A percentile compares a stretch with the other conserved stretches of the same genome.
phyloP scores from a whole-genome alignment of 2,113 vertebrate species.

The Thalassoma bifasciatum region DNA sequence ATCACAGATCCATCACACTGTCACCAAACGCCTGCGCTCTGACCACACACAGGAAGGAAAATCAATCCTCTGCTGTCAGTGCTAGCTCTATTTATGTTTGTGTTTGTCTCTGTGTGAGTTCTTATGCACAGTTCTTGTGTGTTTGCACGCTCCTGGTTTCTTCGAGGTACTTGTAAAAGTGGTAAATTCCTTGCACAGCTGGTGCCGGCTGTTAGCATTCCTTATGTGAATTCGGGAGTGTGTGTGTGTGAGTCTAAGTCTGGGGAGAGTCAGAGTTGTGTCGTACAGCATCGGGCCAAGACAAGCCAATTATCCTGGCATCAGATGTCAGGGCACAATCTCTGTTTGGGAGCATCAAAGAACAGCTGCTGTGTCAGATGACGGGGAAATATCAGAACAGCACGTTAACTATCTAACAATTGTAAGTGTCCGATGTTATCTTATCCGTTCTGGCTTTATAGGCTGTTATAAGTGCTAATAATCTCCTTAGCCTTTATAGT shows the following conservation, averaged over 20 bases:
- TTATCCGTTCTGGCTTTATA: slow-evolving; percentile 36
- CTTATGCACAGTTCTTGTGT: slow-evolving; percentile 2
- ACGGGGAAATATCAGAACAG: slow-evolving; percentile 63
- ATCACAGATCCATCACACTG: slow-evolving; percentile 7
- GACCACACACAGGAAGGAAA: slow-evolving; percentile 35
- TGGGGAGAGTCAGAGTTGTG: slow-evolving; percentile 44
- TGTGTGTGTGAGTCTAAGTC: slow-evolving; percentile 23
- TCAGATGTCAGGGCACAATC: slow-evolving; percentile 55
- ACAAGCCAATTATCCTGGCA: slow-evolving; percentile 65
- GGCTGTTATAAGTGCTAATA: slow-evolving; percentile 54
- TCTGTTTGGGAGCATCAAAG: slow-evolving; percentile 60
- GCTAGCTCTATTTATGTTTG: slow-evolving; percentile 34
- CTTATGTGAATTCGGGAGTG: slow-evolving; percentile 29
- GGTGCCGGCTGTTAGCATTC: slow-evolving; percentile 82
- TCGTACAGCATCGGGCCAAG: slow-evolving; percentile 43
- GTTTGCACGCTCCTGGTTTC: slow-evolving; percentile 32
- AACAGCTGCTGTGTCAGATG: slow-evolving; percentile 65
- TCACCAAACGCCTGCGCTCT: slow-evolving; percentile 21
- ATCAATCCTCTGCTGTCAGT: slow-evolving; percentile 36
- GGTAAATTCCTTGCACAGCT: slow-evolving; percentile 82
- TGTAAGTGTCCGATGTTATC: slow-evolving; percentile 45
- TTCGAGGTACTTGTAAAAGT: slow-evolving; percentile 78
- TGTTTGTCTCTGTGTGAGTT: slow-evolving; percentile 24
- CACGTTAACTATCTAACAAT: slow-evolving; percentile 34
- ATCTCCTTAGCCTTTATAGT: slow-evolving; percentile 53